These are phyloP conservation scores for Heliconius nattereri DNA, from an alignment of 1,140 invertebrate species.

Conservation along the genomic window DNA sequence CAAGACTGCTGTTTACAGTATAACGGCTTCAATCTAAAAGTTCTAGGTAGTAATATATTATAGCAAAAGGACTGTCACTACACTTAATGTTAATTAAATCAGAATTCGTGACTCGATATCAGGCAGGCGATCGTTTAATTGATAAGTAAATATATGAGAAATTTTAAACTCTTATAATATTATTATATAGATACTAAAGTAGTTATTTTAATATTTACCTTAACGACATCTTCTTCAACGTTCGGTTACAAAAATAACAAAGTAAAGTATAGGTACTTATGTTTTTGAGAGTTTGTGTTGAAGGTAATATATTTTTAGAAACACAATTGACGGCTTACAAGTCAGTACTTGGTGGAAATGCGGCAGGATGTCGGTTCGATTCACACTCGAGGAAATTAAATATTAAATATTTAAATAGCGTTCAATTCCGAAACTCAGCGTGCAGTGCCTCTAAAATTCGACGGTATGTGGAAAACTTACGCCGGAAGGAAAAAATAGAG, in stretches of 20 bases:
- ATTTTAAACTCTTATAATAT: not conserved
- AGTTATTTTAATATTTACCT: not conserved
- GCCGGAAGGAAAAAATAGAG: no score
- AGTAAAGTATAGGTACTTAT: not conserved
- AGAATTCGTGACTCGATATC: conserved; percentile 69
- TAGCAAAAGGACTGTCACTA: conserved; percentile 59
- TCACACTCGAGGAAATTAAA: no score
- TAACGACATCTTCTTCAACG: not conserved
- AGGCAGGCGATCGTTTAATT: conserved; percentile 47
- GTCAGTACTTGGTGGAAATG: no score
- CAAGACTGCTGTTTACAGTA: not conserved
- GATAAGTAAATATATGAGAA: conserved; percentile 38
- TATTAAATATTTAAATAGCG: no score
- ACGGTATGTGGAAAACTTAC: no score
- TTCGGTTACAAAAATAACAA: not conserved
- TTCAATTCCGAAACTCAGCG: no score
- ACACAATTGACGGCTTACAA: not conserved
- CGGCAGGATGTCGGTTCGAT: no score
- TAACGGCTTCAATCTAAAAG: not conserved
- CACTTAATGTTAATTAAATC: conserved; percentile 58
- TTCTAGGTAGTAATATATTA: not conserved
- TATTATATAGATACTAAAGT: not conserved
- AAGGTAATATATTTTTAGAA: not conserved
- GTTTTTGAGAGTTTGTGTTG: not conserved
- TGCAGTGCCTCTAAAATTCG: no score